Percentiles rank a stretch among this genome's conserved stretches.
phyloP scores from a whole-genome alignment of 1,140 invertebrate species.

The Caenorhabditis brenneri region DNA sequence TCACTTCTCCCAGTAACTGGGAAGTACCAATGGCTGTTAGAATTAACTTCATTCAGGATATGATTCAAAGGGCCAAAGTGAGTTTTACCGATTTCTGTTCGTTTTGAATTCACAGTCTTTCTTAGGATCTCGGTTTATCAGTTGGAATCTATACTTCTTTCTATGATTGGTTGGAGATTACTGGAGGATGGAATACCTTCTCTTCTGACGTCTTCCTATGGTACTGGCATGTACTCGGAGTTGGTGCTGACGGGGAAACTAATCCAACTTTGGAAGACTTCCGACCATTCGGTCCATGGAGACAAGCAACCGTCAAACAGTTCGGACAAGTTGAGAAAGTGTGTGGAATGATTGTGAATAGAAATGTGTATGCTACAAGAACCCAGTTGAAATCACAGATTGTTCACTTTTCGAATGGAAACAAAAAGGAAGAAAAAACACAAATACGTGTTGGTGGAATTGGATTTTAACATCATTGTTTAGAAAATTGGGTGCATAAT shows the following conservation, averaged over 20 bases:
- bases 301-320: conserved; percentile 20
- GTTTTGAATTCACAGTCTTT: background rate
- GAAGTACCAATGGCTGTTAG: background rate
- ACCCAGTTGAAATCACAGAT: background rate
- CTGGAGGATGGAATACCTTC: background rate
- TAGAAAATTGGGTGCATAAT: background rate
- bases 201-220: background rate
- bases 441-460: conserved; percentile 23
- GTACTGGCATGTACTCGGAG: conserved; percentile 27
- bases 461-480: background rate
- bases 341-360: conserved; percentile 37
- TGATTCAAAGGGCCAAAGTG: background rate
- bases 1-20: conserved; percentile 2
- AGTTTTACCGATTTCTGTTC: background rate
- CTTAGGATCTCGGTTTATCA: background rate
- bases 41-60: conserved; percentile 10
- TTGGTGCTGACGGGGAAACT: conserved; percentile 15
- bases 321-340: conserved; percentile 36
- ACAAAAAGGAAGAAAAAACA: background rate
- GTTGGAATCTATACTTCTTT: conserved; percentile 22
- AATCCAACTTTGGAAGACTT: conserved; percentile 10
- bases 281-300: conserved; percentile 44
- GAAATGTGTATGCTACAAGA: conserved; percentile 18
- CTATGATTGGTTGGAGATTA: conserved; percentile 28
- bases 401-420: background rate